A percentile compares a stretch with the other conserved stretches of the same genome.
Conservation (phyloP, 2,797 vertebrate genomes). For the Scolopax bukidnonensis region DNA sequence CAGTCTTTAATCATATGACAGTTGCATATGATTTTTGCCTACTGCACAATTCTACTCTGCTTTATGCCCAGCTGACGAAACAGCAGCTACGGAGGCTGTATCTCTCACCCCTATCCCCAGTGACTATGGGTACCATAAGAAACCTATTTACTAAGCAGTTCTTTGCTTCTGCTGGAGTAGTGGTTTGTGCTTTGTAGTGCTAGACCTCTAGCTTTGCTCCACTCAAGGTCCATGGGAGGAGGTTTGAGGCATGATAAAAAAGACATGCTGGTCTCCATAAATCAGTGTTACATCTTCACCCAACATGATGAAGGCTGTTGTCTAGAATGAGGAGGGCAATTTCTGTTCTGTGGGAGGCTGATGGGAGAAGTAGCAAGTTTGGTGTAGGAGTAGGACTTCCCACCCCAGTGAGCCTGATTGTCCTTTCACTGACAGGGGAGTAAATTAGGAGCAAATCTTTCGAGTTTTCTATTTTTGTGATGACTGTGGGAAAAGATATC, state of each 20-base stretch:
- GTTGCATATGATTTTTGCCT: not conserved
- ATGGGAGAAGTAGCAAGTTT: not conserved
- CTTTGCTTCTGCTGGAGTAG: not conserved
- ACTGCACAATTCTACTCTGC: not conserved
- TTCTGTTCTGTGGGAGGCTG: not conserved
- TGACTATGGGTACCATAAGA: not conserved
- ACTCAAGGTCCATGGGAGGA: not conserved
- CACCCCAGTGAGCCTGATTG: not conserved
- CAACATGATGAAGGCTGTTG: not conserved
- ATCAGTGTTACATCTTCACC: not conserved
- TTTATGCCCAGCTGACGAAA: not conserved
- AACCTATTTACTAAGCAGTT: not conserved
- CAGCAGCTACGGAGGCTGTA: not conserved
- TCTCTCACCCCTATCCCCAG: not conserved
- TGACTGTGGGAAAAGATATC: not conserved
- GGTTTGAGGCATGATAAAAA: not conserved
- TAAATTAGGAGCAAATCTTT: not conserved
- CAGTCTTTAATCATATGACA: not conserved
- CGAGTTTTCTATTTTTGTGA: not conserved
- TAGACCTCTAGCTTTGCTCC: not conserved
- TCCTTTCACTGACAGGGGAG: not conserved
- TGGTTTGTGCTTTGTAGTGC: not conserved
- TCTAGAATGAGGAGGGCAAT: not conserved
- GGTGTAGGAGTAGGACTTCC: not conserved
- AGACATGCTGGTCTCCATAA: not conserved